Evolutionary conservation across 92 coral and sea anemone species (phyloP), one percentile per base, ranked within the genome.

Genomic region (Bergia sp.): DNA sequence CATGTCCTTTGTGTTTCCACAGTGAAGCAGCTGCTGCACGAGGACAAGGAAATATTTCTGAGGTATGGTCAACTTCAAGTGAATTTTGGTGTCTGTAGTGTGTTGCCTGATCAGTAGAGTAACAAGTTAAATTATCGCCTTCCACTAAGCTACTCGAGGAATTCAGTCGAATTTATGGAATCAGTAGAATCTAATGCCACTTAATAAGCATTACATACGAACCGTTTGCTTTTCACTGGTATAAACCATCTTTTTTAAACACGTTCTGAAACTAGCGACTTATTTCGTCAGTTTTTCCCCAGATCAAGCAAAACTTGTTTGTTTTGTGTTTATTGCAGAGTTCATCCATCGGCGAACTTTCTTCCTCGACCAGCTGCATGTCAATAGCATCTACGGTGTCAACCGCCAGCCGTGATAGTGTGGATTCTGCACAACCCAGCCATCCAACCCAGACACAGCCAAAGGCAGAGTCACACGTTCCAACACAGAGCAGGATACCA

Each of bases 11-110:
- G 21, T 61, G 75, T 23, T 86, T 77, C 85, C 47, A 86, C 90
- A 94, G 96, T 67, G 94, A 94, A 58, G 92, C 91, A 64, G 58
- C 92, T 72, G 93, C 89, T 23, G 71, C 91, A 85, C 79, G 80
- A 84, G 86, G 69, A 82, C 21, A 72, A 78, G 49, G 83, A 23
- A 71, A 81, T 85, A 39, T 53, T 85, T 74, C 58, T 8, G 44
- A 73, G 73, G 16, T 81, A 40, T 42, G 21, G 29, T 29, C 29
- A 29, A 29, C 29, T 29, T 29, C 29, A 29, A 43, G 8, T 61
- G 18, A 0, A 12, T 53, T 53, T 16, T 40, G 61, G 42, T 49
- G 7, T 21, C 40, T 47, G 23, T 5, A 47, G 57, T 37, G 18
- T 47, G 69, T 38, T 40, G 20, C 12, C 0, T 61, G 23, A 73